Evolutionary conservation across 2,797 vertebrate species (phyloP), one percentile per base, ranked within the genome.

Genomic region (Eremophila alpestris): DNA sequence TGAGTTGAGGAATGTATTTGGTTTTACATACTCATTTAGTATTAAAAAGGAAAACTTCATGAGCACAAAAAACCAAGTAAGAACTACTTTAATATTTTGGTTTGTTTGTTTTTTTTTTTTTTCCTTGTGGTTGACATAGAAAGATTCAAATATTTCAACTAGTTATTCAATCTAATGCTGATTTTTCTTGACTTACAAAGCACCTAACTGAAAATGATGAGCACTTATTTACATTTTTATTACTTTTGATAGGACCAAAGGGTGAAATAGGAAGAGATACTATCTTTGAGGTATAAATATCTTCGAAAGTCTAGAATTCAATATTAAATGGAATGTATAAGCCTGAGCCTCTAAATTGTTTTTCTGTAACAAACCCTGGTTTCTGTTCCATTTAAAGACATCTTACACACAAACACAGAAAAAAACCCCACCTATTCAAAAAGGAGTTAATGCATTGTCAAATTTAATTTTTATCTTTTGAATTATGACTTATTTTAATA

Each of bases 161-260:
- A 36, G 32, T 76, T 95, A 81, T 74, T 94, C 60, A 80, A n/a
- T 92, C 71, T 78, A 62, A 60, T 27, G 46, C 67, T 94, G 88
- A 94, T 97, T 92, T 77, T 84, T 38, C 63, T 91, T 93, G 67
- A 83, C 40, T 91, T 92, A 88, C n/a, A 93, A 93, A 93, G 10
- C 59, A 79, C 49, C 67, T 93, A 79, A 85, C 36, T 51, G 75
- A 69, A 94, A 92, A 94, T 62, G 23, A 52, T 82, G 83, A 90
- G 80, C 12, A 43, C 71, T 86, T 92, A 95, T 94, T 97, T 95
- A 87, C 93, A 96, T 96, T 96, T 96, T 94, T 95, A 96, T 97
- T 94, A 92, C 76, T 87, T 95, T 81, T 83, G 64, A 90, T 88
- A 91, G 81, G 60, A 87, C 79, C 30, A 82, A 78, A 85, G 56